phyloP scores from a whole-genome alignment of 2,888 invertebrate genomes.

The Mactromeris polynyma region DNA sequence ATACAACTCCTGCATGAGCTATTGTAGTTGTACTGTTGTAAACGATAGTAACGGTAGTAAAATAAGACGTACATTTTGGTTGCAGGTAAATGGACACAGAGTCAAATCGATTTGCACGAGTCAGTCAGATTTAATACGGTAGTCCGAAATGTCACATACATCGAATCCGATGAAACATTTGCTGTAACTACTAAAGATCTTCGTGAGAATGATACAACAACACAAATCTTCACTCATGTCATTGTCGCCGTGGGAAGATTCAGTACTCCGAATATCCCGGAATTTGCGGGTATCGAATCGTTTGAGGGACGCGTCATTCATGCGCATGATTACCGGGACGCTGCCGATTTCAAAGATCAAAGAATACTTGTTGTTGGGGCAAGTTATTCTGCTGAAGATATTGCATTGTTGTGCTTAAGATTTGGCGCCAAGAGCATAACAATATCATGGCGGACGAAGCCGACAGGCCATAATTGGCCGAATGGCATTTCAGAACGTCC shows the following conservation, averaged over 20 bases:
- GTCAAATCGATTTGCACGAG: slow-evolving; percentile 24
- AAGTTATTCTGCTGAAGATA: slow-evolving; percentile 57
- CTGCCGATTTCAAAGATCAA: slow-evolving; percentile 47
- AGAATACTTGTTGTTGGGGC: slow-evolving; percentile 53
- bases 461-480: slow-evolving; percentile 36
- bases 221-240: slow-evolving; percentile 60
- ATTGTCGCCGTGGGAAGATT: slow-evolving; percentile 59
- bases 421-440: slow-evolving; percentile 47
- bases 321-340: slow-evolving; percentile 57
- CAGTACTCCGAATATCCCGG: slow-evolving; percentile 53
- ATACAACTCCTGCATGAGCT: too few relatives aligned
- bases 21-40: too few relatives aligned
- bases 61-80: too few relatives aligned
- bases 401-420: slow-evolving; percentile 53
- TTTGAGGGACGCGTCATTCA: slow-evolving; percentile 60
- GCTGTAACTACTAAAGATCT: slow-evolving; percentile 49
- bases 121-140: slow-evolving; percentile 44
- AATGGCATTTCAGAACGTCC: slow-evolving; percentile 42
- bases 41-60: too few relatives aligned
- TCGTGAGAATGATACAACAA: background rate
- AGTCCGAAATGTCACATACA: slow-evolving; percentile 50
- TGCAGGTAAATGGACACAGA: background rate
- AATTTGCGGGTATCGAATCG: slow-evolving; percentile 47
- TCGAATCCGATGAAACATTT: slow-evolving; percentile 51
- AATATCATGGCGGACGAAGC: slow-evolving; percentile 5